phyloP scores from a whole-genome alignment of 2,113 vertebrate genomes.

The Misgurnus mizolepis region DNA sequence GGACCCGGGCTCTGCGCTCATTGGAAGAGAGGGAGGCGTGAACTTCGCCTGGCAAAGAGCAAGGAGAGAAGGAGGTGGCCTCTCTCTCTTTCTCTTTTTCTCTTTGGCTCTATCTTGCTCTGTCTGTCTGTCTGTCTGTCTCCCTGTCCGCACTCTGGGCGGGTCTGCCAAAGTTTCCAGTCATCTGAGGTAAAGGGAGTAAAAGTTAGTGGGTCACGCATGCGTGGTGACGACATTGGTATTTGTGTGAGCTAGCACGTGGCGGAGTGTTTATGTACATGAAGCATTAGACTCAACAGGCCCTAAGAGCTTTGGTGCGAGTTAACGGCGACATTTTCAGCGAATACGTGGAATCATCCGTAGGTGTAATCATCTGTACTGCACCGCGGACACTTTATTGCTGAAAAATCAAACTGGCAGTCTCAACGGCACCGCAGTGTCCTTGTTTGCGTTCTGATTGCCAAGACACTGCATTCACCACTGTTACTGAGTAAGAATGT shows the following conservation, averaged over 20 bases:
- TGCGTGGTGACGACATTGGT: constrained; percentile 13
- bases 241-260: constrained; percentile 49
- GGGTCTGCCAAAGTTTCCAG: constrained; percentile 69
- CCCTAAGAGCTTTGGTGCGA: constrained; percentile 56
- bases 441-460: neutral
- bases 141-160: constrained; percentile 42
- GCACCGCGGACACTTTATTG: neutral
- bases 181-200: constrained; percentile 78
- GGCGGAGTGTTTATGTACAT: constrained; percentile 57
- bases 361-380: neutral
- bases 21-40: constrained; percentile 66
- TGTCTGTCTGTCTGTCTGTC: constrained; percentile 27
- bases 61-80: constrained; percentile 57
- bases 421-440: neutral
- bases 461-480: neutral
- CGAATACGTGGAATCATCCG: neutral
- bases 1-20: constrained; percentile 75
- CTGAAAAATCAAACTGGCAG: constrained; percentile 3
- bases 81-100: constrained; percentile 51
- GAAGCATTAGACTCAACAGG: constrained; percentile 47
- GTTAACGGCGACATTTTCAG: constrained; percentile 13
- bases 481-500: neutral
- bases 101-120: constrained; percentile 5
- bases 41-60: constrained; percentile 40
- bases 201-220: constrained; percentile 78